Evolutionary conservation across 2,113 vertebrate genomes (phyloP), one percentile per base, ranked within the genome.

Genomic region (Caranx melampygus): DNA sequence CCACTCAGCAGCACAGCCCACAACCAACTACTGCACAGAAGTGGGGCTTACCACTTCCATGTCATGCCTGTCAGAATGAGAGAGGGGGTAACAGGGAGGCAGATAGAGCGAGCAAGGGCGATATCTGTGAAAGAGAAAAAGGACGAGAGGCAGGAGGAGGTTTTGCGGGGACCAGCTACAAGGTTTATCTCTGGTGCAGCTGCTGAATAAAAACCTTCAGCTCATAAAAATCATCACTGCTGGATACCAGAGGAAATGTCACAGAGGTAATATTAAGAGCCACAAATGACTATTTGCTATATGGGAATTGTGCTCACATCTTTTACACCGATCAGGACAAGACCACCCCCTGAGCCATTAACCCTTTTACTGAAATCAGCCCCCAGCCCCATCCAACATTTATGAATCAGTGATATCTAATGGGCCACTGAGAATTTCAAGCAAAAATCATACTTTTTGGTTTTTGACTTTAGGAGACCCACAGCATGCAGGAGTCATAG

Each of bases 31-130:
- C 76, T 75, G 75, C 62, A 86, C 75, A 85, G 84, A 88, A 83
- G 81, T 81, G 74, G 83, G 79, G 71, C 75, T 88, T 80, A 79
- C 76, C 72, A 72, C 81, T 77, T 83, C 72, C 86, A 83, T 87
- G 84, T 90, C 85, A 90, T 54, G 66, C 35, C 86, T 89, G 87
- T 91, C 82, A 82, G 76, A 86, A 73, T 57, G 78, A 85, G 81
- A 82, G 83, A 72, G 67, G 73, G 74, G 80, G 72, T 78, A 81
- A 88, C 75, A 79, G 70, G 65, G 47, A 84, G 78, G 63, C 79
- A 87, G 77, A 72, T 52, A 77, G 81, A 82, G 63, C 5, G 37
- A 84, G 87, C 45, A 57, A 80, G 54, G 62, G 31, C n/a, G 69
- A 74, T 70, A 70, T 61, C 78, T 78, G 78, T 75, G 84, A 84